Conservation (phyloP, 2,888 invertebrate genomes). For the Chloroclysta siterata region DNA sequence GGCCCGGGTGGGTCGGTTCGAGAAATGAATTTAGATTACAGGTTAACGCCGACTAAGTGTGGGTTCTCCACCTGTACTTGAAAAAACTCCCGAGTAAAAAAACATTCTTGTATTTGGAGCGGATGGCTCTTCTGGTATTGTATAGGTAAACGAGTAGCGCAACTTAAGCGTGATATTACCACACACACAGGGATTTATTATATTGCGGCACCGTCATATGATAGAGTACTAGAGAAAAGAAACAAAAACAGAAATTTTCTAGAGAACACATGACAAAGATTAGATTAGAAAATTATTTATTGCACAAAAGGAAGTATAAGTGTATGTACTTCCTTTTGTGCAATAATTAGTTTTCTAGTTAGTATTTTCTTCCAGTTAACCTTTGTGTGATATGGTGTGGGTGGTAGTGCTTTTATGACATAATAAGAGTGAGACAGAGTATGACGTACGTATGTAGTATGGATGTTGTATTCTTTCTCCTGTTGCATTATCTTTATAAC, state of each 20-base stretch:
- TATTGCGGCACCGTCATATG: not conserved
- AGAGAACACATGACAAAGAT: no score
- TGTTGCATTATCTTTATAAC: not conserved
- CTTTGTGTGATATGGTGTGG: no score
- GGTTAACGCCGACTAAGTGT: slow-evolving; percentile 84
- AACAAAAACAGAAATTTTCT: no score
- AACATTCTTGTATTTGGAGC: slow-evolving; percentile 45
- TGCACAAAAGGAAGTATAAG: no score
- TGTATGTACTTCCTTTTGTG: no score
- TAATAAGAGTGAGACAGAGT: no score
- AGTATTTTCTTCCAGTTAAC: no score
- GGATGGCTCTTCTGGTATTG: slow-evolving; percentile 40
- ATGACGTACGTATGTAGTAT: no score
- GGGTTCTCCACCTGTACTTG: slow-evolving; percentile 80
- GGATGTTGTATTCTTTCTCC: no score
- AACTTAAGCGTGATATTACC: slow-evolving; percentile 1
- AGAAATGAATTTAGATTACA: slow-evolving; percentile 86
- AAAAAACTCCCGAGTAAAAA: slow-evolving; percentile 72
- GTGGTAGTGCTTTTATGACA: no score
- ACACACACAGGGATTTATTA: not conserved
- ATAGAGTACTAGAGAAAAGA: not conserved
- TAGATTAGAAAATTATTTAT: no score
- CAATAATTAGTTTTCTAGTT: no score
- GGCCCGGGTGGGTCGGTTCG: slow-evolving; percentile 80
- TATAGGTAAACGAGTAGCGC: slow-evolving; percentile 24